Conservation (phyloP, 2,888 invertebrate species). For the Rotaria sp. region DNA sequence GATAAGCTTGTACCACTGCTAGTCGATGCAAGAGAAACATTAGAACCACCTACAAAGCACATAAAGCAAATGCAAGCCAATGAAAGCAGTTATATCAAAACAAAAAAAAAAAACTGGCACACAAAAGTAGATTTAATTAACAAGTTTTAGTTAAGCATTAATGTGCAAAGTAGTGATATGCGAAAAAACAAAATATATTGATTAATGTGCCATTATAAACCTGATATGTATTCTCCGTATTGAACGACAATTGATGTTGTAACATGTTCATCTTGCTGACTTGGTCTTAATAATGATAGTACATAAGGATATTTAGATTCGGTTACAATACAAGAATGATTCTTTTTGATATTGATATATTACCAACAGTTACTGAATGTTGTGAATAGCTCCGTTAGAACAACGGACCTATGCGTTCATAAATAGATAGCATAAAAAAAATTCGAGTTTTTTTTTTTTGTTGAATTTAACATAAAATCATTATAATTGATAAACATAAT, state of each 20-base stretch:
- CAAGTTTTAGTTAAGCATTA: not conserved
- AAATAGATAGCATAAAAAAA: not conserved
- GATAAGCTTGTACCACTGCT: not conserved
- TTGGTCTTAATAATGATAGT: too few relatives aligned
- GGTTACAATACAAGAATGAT: too few relatives aligned
- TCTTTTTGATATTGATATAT: too few relatives aligned
- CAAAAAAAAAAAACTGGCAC: not conserved
- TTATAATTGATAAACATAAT: not conserved
- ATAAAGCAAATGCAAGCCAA: not conserved
- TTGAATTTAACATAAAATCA: too few relatives aligned
- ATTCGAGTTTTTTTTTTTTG: too few relatives aligned
- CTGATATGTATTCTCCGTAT: not conserved
- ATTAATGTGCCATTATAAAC: not conserved
- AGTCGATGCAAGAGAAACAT: not conserved
- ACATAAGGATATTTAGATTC: too few relatives aligned
- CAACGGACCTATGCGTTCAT: not conserved
- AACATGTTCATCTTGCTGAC: too few relatives aligned
- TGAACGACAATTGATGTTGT: too few relatives aligned
- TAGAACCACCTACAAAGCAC: conserved; percentile 17
- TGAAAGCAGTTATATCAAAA: not conserved
- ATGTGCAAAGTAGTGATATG: not conserved
- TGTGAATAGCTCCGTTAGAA: too few relatives aligned
- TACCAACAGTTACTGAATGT: too few relatives aligned
- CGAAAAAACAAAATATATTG: not conserved
- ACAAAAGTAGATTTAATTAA: not conserved